Conservation (phyloP, 2,888 invertebrate genomes). For the Aphelenchoides bicaudatus region DNA sequence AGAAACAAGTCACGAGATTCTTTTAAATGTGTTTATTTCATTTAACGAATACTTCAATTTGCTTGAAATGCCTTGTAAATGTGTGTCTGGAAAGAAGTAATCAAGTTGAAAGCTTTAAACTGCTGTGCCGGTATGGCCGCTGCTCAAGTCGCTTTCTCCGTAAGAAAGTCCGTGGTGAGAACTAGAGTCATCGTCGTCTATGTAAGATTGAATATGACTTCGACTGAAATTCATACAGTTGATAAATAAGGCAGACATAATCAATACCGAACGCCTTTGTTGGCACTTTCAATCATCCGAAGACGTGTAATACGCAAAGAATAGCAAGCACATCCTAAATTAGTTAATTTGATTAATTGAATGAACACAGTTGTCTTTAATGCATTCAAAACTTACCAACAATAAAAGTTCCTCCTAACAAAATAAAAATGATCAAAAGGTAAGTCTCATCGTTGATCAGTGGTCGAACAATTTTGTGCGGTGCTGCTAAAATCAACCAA, state of each 20-base stretch:
- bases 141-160: not conserved
- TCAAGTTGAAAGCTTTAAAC: conserved; percentile 8
- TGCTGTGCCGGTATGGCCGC: not conserved
- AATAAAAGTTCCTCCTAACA: not conserved
- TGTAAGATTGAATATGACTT: conserved; percentile 2
- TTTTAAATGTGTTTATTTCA: too few species aligned
- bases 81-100: too few species aligned
- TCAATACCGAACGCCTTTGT: not conserved
- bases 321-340: conserved; percentile 9
- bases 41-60: too few species aligned
- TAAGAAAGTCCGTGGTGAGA: too few species aligned
- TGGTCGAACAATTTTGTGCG: not conserved
- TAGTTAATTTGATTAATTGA: too few species aligned
- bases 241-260: not conserved
- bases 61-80: too few species aligned
- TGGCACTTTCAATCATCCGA: conserved; percentile 1
- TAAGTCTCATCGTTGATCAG: conserved; percentile 1
- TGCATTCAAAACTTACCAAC: too few species aligned
- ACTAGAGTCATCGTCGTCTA: too few species aligned
- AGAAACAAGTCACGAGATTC: too few species aligned
- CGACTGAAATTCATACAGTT: not conserved
- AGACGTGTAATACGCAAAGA: conserved; percentile 1
- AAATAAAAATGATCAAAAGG: not conserved
- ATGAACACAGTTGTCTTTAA: too few species aligned
- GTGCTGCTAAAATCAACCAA: not conserved